These are phyloP conservation scores for Blastobasis lacticolella DNA, from an alignment of 2,888 invertebrate genomes.

Conservation along the genomic window DNA sequence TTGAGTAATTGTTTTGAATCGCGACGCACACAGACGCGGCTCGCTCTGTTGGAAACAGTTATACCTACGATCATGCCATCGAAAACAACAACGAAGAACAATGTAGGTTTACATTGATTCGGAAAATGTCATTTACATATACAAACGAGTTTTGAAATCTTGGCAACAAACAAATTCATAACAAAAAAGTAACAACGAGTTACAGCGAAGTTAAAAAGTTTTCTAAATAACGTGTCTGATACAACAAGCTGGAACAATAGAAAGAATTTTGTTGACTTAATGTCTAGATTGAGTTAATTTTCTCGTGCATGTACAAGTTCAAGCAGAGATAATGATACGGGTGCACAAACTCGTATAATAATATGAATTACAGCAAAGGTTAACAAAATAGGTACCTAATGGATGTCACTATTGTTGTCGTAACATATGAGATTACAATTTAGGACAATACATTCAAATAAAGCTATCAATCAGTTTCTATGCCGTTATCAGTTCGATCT, in stretches of 20 bases:
- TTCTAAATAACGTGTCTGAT: conserved; percentile 46
- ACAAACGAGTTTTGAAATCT: conserved; percentile 43
- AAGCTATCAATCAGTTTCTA: no score
- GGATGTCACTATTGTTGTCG: no score
- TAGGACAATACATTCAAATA: no score
- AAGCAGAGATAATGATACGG: no score
- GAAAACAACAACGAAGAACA: conserved; percentile 50
- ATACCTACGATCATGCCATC: conserved; percentile 40
- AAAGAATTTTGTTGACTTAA: conserved; percentile 38
- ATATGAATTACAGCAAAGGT: no score
- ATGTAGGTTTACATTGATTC: conserved; percentile 65
- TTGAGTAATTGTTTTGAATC: no score
- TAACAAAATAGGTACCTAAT: no score
- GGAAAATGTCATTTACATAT: conserved; percentile 43
- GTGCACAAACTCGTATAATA: no score
- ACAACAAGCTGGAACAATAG: conserved; percentile 26
- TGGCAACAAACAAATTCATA: conserved; percentile 41
- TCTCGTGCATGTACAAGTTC: background rate
- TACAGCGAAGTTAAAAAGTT: conserved; percentile 37
- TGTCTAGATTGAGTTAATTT: conserved; percentile 5
- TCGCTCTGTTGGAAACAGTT: no score
- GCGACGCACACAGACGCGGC: no score
- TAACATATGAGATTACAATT: no score
- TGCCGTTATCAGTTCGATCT: no score
- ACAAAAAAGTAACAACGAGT: conserved; percentile 29